Conservation (phyloP, 2,888 invertebrate genomes). For the Troglohyphantes excavatus region DNA sequence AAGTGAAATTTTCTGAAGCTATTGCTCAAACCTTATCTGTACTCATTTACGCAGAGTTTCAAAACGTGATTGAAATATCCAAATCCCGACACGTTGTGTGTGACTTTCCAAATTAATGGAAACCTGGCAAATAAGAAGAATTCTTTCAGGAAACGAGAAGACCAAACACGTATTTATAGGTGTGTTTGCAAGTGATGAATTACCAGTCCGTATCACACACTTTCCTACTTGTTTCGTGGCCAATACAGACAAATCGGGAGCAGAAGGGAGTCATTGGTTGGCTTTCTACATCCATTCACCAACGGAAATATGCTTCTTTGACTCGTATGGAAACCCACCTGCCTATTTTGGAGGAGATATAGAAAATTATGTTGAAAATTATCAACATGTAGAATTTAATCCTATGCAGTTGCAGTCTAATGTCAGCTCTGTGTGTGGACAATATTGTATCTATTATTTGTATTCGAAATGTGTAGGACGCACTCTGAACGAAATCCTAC, state of each 20-base stretch:
- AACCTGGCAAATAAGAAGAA: conserved; percentile 16
- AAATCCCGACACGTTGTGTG: conserved; percentile 24
- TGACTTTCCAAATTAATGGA: conserved; percentile 57
- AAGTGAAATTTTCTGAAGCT: conserved; percentile 80
- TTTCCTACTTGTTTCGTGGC: conserved; percentile 3
- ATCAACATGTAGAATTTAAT: too few species aligned
- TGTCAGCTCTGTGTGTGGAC: too few species aligned
- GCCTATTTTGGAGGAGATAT: too few species aligned
- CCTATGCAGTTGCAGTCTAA: too few species aligned
- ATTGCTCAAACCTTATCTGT: conserved; percentile 77
- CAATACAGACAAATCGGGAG: conserved; percentile 17
- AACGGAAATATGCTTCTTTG: conserved; percentile 42
- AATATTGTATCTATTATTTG: too few species aligned
- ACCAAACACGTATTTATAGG: neutral
- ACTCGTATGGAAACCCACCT: conserved; percentile 59
- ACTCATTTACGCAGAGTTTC: conserved; percentile 80
- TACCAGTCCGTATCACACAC: neutral
- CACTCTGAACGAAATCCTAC: too few species aligned
- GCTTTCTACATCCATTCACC: conserved; percentile 28
- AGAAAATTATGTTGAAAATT: too few species aligned
- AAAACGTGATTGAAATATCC: conserved; percentile 81
- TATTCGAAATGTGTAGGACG: too few species aligned
- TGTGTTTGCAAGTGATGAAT: conserved; percentile 30
- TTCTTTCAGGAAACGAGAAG: neutral
- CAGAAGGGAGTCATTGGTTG: conserved; percentile 66